Base-by-base conservation (phyloP, 1,140 invertebrate genomes). In the Heliconius nattereri region DNA sequence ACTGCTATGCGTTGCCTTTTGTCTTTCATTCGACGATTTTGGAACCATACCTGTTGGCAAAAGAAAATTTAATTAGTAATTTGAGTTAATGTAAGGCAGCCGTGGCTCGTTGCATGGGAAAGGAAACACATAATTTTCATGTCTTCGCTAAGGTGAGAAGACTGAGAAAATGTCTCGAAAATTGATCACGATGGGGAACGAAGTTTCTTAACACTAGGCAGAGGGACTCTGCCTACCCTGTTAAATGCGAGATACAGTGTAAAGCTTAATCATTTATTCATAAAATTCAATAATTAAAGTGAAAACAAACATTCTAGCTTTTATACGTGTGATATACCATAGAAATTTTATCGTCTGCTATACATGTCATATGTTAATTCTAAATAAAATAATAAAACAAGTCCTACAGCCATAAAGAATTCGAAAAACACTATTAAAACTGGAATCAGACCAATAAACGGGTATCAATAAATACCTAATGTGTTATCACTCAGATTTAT, bases 1-100 rank as follows among this genome's bases (percentile, higher is more conserved):
- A 99, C 96, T 0, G 98, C 98, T 93, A 99, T 97, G 11, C 98
- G 94, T 90, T 99, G 98, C 0, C 99, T 95, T 87, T 99, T 99
- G 94, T 99, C 98, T 90, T 99, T 99, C 99, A 99, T 99, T n/a
- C 99, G 95, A 19, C 99, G 96, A 88, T 99, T 99, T 96, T 99
- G 99, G 90, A 99, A 99, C 99, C 99, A 99, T 5, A 99, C 98
- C 98, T 98, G 95, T 2, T 92, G 94, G 86, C 89, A 92, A 91
- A 90, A 7, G 16, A 71, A 73, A 26, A 29, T 16, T 16, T 26
- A 2, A 66, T 66, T 66, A 66, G 5, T 66, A 29, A 66, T 20
- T 52, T 45, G 13, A 45, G 13, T 16, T 13, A 45, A 45, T 16
- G 13, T 45, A 45, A 45, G 40, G 40, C 13, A 20, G 16, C 7